phyloP scores from a whole-genome alignment of 2,113 vertebrate genomes.

The Oxygymnocypris stewartii region DNA sequence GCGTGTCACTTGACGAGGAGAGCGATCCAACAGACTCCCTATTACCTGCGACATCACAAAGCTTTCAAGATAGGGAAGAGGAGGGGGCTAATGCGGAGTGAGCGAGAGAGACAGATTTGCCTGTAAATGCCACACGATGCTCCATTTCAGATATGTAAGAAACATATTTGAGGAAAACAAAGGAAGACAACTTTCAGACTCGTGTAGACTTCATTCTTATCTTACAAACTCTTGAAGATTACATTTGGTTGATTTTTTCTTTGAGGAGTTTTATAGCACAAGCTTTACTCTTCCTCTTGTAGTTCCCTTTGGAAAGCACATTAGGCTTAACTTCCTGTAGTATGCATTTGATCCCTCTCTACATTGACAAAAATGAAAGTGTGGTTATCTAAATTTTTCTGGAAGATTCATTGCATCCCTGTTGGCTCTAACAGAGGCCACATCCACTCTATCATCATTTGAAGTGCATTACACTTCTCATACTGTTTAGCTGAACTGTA shows the following conservation, averaged over 20 bases:
- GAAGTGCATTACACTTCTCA: constrained; percentile 71
- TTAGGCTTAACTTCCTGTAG: constrained; percentile 19
- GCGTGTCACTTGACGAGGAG: constrained; percentile 99
- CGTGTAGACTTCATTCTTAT: neutral
- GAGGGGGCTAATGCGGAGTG: constrained; percentile 36
- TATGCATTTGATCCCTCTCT: constrained; percentile 36
- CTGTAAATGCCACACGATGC: constrained; percentile 30
- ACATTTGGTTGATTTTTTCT: neutral
- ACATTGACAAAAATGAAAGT: constrained; percentile 66
- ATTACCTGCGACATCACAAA: constrained; percentile 95
- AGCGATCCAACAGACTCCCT: constrained; percentile 96
- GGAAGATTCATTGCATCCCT: constrained; percentile 57
- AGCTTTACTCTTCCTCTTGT: constrained; percentile 14
- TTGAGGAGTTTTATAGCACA: neutral
- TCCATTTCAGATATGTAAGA: constrained; percentile 34
- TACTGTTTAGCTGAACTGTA: constrained; percentile 65
- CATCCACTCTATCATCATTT: constrained; percentile 57
- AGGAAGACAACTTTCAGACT: neutral
- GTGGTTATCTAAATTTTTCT: constrained; percentile 69
- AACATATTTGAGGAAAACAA: constrained; percentile 27
- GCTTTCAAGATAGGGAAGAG: constrained; percentile 77
- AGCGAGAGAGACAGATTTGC: constrained; percentile 15
- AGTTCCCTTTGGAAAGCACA: constrained; percentile 58
- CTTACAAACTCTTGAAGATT: neutral
- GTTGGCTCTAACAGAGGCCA: constrained; percentile 60